Percentiles rank a stretch among this genome's conserved stretches.
Evolutionary conservation across 1,140 invertebrate genomes (phyloP).

Genomic region (Papilio polyxenes): DNA sequence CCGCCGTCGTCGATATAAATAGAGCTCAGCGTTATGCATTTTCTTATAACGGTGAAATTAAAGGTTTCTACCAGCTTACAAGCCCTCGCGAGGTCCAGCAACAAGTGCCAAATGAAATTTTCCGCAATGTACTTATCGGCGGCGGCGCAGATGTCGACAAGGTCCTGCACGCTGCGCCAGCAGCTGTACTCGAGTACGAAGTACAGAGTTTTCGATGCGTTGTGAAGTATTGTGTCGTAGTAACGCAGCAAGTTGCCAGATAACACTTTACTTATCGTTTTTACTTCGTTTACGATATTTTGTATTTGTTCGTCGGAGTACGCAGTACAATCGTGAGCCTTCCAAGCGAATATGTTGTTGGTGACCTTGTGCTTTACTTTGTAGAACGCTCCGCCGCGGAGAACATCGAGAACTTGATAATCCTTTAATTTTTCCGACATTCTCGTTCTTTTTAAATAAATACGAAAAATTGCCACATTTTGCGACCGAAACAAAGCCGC

Average conservation of each 20-base stretch:
- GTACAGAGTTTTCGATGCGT: conserved; percentile 73
- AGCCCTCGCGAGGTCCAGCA: conserved; percentile 68
- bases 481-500: conserved; percentile 72
- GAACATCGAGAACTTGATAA: conserved; percentile 77
- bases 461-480: conserved; percentile 64
- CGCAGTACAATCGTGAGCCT: conserved; percentile 71
- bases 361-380: conserved; percentile 79
- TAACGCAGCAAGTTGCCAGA: conserved; percentile 67
- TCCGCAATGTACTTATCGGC: conserved; percentile 68
- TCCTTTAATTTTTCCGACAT: conserved; percentile 75
- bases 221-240: conserved; percentile 73
- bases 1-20: conserved; percentile 67
- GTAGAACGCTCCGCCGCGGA: conserved; percentile 74
- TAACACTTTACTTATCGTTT: conserved; percentile 66
- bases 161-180: conserved; percentile 69
- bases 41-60: conserved; percentile 61
- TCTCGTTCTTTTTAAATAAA: conserved; percentile 46
- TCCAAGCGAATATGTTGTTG: conserved; percentile 76
- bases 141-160: conserved; percentile 61
- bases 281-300: conserved; percentile 70
- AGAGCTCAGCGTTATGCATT: conserved; percentile 62
- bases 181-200: conserved; percentile 73
- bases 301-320: conserved; percentile 72
- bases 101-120: conserved; percentile 72
- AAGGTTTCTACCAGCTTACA: conserved; percentile 61